Base-by-base conservation (phyloP, 2,797 vertebrate genomes). In the Mallotus villosus region DNA sequence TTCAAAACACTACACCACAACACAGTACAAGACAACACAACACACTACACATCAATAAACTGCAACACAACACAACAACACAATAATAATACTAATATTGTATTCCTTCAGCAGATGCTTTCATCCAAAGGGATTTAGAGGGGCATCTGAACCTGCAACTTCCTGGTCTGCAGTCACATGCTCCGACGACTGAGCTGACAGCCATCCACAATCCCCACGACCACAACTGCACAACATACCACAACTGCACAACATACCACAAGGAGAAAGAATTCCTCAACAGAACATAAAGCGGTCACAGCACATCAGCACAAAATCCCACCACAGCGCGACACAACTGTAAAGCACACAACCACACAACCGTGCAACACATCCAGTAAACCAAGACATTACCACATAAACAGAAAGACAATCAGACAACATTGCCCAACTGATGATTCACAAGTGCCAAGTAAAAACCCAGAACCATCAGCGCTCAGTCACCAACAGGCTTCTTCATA, bases 331-430 rank as follows among this genome's bases (percentile, higher is more conserved):
- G 3, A 53, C 51, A n/a, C 51, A 4, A 17, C 51, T 1, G 16
- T n/a, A 53, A 17, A 63, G 65, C 64, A 21, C 37, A 73, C 73
- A 74, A 71, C 72, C 81, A 73, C 34, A 8, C 46, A 68, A 59
- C 22, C 9, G n/a, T 32, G n/a, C 67, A 64, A 25, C 63, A 24
- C 41, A 70, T 73, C 71, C 75, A 71, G 63, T 74, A 61, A 29
- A 68, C 73, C 37, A 21, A 61, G 72, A 63, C 57, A 76, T 81
- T 66, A 60, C 61, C 68, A 24, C 67, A 73, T 72, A 81, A 82
- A 86, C 83, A 81, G 7, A 58, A 68, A 41, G 53, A 74, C 63
- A 66, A 57, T 61, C 63, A 65, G 41, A 72, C 68, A 62, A 69
- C 29, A 63, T 77, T 75, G 53, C 58, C 19, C 32, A 60, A 32